Evolutionary conservation across 2,113 vertebrate genomes (phyloP).

Genomic region (Climacteris rufus): DNA sequence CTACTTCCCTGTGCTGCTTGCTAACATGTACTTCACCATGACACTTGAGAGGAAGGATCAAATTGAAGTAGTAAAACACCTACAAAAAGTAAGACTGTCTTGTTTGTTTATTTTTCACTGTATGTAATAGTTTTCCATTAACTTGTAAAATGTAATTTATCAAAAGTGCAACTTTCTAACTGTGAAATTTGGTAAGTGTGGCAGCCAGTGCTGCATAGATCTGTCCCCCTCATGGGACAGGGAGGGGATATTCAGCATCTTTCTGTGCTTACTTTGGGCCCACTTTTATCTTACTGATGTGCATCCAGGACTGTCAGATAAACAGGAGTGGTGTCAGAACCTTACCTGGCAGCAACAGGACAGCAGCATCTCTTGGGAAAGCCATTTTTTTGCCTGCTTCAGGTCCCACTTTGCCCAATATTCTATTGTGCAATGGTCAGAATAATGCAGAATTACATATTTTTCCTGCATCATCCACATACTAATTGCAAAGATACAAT

Average conservation of each 20-base stretch:
- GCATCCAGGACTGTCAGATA: neutral
- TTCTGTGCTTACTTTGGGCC: neutral
- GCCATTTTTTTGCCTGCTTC: neutral
- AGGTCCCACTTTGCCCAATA: neutral
- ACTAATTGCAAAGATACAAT: neutral
- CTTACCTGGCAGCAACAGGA: neutral
- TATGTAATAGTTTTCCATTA: neutral
- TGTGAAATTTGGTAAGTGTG: neutral
- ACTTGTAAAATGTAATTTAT: neutral
- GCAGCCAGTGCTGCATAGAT: neutral
- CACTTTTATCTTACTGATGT: accelerated
- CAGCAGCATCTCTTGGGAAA: neutral
- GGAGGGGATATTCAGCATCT: neutral
- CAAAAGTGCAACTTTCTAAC: accelerated
- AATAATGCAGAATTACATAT: neutral
- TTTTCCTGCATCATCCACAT: neutral
- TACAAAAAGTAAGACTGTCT: neutral
- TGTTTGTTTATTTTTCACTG: neutral
- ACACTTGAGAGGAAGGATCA: neutral
- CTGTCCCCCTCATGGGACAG: neutral
- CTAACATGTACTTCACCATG: neutral
- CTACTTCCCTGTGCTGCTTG: neutral
- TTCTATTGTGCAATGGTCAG: neutral
- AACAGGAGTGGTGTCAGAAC: neutral
- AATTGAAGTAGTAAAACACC: neutral